Evolutionary conservation across 2,888 invertebrate genomes (phyloP), one percentile per base, ranked within the genome.

Genomic region (Xanthia icteritia): DNA sequence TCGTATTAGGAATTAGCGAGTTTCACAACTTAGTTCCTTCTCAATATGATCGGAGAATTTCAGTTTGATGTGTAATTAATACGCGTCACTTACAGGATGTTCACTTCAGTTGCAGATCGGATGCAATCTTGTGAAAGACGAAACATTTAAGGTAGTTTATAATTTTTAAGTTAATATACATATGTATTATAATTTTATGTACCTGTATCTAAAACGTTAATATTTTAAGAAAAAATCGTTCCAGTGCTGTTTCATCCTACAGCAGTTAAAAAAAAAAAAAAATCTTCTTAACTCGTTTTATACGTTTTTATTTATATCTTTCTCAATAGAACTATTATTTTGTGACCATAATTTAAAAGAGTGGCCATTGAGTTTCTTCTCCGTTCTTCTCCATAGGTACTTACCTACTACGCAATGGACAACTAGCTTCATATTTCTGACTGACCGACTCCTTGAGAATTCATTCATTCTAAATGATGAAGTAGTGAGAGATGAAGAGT

Each of bases 21-120:
- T 51, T 68, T 58, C 67, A 65, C 31, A 66, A 74, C 23, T 71
- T 65, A 20, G 56, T 68, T 54, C 15, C n/a, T 45, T 69, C 54
- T 75, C 48, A 27, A n/a, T 67, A 67, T 36, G 67, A 56, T 64
- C 48, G 31, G 48, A 66, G 48, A 64, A 54, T 76, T 80, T 56
- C 13, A 80, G 48, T 39, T 71, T 61, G 67, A 71, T 60, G 39
- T 71, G 67, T 81, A 76, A 71, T 83, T 72, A 79, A 79, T 74
- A 36, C 31, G 15, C 73, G 67, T 76, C 70, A 73, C 42, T 61
- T 61, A 17, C 70, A 67, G 63, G 13, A 64, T 54, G 8, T 51
- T 31, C 20, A 15, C 39, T 51, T 73, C 67, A 71, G 31, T 72
- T 71, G 27, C 64, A 60, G 71, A 56, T 60, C 60, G 56, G 64